Evolutionary conservation across 1,140 invertebrate species (phyloP), one percentile per base, ranked within the genome.

Genomic region (Pomacea maculata): DNA sequence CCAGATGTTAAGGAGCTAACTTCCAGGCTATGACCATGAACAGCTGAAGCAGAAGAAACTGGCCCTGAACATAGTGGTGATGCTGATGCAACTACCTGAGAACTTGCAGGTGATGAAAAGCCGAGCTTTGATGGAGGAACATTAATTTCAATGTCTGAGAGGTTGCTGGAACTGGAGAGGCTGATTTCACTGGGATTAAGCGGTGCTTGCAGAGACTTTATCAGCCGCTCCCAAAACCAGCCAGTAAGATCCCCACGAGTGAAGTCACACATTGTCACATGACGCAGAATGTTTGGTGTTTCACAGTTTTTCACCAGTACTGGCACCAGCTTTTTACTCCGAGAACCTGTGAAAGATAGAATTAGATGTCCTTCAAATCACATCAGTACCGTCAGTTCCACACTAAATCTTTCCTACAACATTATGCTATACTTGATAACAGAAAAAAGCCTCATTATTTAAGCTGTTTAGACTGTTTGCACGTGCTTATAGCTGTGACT

Each of bases 201-300:
- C 0, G 85, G 85, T 55, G 85, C 86, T 70, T 83, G 85, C 12
- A 92, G 85, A 10, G 91, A 89, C 29, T 81, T 84, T 3, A 88
- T 87, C 5, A 92, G 84, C 72, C 88, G 82, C 5, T 85, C 84
- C 91, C 91, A 91, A 75, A 89, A 87, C 91, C 91, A 92, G 29
- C 90, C 89, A 64, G 85, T 84, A 52, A 89, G 65, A 73, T 88
- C 86, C 54, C 83, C 76, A 73, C 87, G 89, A 34, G 90, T 91
- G 82, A 88, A 91, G 83, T 92, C 90, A 86, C 91, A 90, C 73
- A 88, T 87, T 7, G 90, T 87, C 25, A 92, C 83, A 71, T 90
- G 86, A 19, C 85, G 82, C 21, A 92, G 79, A 21, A 91, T 88
- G 57, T 88, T 79, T 14, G 91, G 91, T 29, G 91, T 88, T 19